These are phyloP conservation scores for Eclectus roratus DNA, from an alignment of 2,113 vertebrate genomes.

Conservation along the genomic window DNA sequence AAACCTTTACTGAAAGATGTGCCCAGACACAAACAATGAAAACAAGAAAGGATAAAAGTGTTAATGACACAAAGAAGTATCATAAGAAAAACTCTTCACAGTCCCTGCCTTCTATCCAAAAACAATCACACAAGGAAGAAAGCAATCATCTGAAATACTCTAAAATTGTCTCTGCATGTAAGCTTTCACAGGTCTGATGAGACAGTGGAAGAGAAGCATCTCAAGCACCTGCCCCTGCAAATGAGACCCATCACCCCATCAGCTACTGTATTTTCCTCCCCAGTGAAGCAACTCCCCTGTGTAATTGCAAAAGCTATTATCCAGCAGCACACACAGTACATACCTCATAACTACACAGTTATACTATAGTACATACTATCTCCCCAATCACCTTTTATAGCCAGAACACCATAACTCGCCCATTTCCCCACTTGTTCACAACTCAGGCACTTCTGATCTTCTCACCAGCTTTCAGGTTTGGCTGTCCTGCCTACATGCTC, in stretches of 20 bases:
- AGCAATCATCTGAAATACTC: background rate
- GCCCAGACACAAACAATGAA: background rate
- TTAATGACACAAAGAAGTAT: background rate
- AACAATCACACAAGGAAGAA: background rate
- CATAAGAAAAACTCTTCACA: background rate
- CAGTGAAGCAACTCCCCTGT: background rate
- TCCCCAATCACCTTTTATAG: background rate
- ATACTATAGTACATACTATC: background rate
- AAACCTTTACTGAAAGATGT: background rate
- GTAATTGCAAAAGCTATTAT: background rate
- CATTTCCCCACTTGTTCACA: background rate
- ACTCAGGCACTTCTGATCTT: background rate
- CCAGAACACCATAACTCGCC: background rate
- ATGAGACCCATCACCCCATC: accelerated
- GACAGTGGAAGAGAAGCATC: background rate
- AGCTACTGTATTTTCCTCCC: background rate
- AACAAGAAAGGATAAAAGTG: accelerated
- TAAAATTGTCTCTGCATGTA: background rate
- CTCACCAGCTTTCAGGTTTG: background rate
- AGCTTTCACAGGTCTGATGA: background rate
- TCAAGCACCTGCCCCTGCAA: accelerated
- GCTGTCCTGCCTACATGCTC: no score
- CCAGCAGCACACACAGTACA: accelerated
- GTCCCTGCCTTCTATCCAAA: background rate
- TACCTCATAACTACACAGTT: background rate